Base-by-base conservation (phyloP, 2,113 vertebrate genomes). In the Steatornis caripensis region DNA sequence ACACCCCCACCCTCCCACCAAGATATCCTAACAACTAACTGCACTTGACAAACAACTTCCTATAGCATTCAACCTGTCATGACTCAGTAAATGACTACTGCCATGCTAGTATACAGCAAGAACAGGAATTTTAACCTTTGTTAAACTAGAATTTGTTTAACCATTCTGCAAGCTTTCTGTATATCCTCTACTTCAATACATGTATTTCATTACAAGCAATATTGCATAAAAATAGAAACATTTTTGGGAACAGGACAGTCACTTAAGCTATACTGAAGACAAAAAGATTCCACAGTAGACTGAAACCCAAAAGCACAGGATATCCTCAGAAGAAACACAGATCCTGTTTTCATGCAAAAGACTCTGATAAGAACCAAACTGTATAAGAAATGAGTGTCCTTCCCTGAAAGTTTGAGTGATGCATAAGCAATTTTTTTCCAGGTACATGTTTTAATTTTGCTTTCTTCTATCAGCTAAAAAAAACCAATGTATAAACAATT, bases 281-380 rank as follows among this genome's bases (percentile, higher is more conserved):
- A 54, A 86, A 60, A 61, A 58, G 27, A 11, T 30, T 83, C 30
- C 65, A 64, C 12, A 77, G 36, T 0, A 74, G 37, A 66, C 30
- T 60, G 87, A 94, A 93, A 77, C 5, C 16, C 26, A 86, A 94
- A 41, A 91, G 34, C 19, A 88, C 41, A 93, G 90, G 91, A 96
- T 95, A 84, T 78, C 77, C 88, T 92, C 37, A 57, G 34, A 70
- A 84, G 26, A 71, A 82, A 90, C 51, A 55, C 18, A 95, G n/a
- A 91, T 94, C 43, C 69, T 92, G 66, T 79, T 95, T 92, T 89
- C 79, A 57, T 70, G 57, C 34, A 90, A 48, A 81, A 15, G 39
- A 71, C 14, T 8, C 18, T 66, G 80, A 84, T 53, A 85, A 88
- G 41, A 62, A 58, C 13, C 16, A 48, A 91, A 78, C 21, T 48